Base-by-base conservation (phyloP, 2,113 vertebrate genomes). In the Gavia stellata region DNA sequence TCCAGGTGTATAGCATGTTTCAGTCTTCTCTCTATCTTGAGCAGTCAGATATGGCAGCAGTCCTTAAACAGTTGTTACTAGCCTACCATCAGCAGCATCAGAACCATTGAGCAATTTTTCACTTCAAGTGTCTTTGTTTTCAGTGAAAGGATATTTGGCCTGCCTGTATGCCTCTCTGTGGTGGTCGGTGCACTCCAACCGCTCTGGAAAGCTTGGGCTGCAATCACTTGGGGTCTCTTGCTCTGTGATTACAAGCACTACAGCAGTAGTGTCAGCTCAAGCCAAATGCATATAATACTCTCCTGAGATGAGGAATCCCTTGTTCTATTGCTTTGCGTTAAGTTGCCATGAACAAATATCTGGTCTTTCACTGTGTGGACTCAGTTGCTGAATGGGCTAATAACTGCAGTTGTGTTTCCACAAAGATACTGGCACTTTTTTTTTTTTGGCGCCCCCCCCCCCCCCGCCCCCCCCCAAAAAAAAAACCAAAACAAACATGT, bases 141-240 rank as follows among this genome's bases (percentile, higher is more conserved):
- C 74, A 53, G 18, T 0, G 0, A 28, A 52, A 62, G 49, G 10
- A 19, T 49, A 28, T 88, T 61, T 90, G 74, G 16, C 31, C 50
- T 62, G 73, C 6, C 73, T 79, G 13, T 49, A 1, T 75, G 29
- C 21, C 58, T 86, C 44, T n/a, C 0, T 8, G 0, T 28, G 56
- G 26, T 88, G 72, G 47, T 75, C 0, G 0, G 26, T 40, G 17
- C 3, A 1, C 33, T 61, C 36, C 50, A 50, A 0, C 17, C 2
- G 4, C 49, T 81, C 24, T 53, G 55, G 65, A 53, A 62, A 13
- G 15, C 45, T 56, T 40, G 38, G 38, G 29, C 29, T 52, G 34
- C 18, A 52, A 58, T 58, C 0, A 0, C n/a, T 36, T 21, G 17
- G 56, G 19, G 36, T 63, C 40, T 88, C 72, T 73, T 66, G 45